Percentiles rank a stretch among this genome's conserved stretches.
phyloP scores from a whole-genome alignment of 2,797 vertebrate species.

The Hyperoplus lanceolatus region DNA sequence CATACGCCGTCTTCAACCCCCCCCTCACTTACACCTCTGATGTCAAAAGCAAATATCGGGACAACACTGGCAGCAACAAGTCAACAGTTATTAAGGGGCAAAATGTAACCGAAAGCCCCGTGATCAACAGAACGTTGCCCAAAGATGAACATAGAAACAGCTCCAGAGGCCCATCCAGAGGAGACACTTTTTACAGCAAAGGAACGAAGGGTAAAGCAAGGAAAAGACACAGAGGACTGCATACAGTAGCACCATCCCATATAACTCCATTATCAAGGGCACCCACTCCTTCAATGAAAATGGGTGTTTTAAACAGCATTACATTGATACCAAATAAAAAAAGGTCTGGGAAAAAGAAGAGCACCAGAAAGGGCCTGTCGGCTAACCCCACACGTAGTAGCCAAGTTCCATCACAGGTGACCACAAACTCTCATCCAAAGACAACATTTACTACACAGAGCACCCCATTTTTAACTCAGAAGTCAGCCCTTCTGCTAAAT shows the following conservation, averaged over 20 bases:
- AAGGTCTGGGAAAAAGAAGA: slow-evolving; percentile 41
- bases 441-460: slow-evolving; percentile 32
- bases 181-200: slow-evolving; percentile 53
- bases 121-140: slow-evolving; percentile 27
- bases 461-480: slow-evolving; percentile 19
- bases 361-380: slow-evolving; percentile 8
- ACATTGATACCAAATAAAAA: slow-evolving; percentile 20
- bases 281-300: slow-evolving; percentile 8
- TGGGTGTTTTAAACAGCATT: slow-evolving; percentile 12
- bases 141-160: slow-evolving; percentile 52
- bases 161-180: slow-evolving; percentile 47
- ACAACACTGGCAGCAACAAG: slow-evolving; percentile 9
- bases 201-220: slow-evolving; percentile 53
- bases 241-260: slow-evolving; percentile 14
- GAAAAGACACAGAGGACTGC: slow-evolving; percentile 40
- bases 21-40: slow-evolving; percentile 75
- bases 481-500: neutral
- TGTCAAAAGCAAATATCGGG: slow-evolving; percentile 15
- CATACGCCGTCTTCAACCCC: slow-evolving; percentile 85
- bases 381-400: slow-evolving; percentile 5
- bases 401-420: neutral
- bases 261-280: neutral
- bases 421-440: neutral
- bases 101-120: slow-evolving; percentile 14
- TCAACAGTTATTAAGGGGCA: slow-evolving; percentile 14